Evolutionary conservation across 2,113 vertebrate species (phyloP).

Genomic region (Ameiurus melas): DNA sequence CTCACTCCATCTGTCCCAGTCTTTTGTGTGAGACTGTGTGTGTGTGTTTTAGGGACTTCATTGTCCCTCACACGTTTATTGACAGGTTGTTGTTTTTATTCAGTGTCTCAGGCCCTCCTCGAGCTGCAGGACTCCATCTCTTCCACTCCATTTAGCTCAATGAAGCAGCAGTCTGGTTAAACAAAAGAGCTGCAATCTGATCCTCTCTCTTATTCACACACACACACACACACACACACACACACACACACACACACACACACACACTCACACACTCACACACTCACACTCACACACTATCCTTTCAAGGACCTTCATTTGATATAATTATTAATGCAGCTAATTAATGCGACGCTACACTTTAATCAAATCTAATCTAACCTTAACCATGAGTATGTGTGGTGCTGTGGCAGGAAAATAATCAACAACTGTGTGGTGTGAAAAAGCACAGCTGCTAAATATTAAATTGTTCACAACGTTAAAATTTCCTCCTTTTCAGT

Average conservation of each 20-base stretch:
- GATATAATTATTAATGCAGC: conserved; percentile 1
- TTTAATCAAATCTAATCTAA: not conserved
- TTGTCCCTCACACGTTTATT: conserved; percentile 81
- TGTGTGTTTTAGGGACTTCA: conserved; percentile 77
- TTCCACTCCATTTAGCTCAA: conserved; percentile 94
- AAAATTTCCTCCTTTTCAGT: not conserved
- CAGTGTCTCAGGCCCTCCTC: conserved; percentile 75
- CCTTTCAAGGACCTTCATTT: not conserved
- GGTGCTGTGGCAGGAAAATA: not conserved
- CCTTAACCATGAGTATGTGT: not conserved
- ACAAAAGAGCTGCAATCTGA: conserved; percentile 79
- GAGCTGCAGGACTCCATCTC: conserved; percentile 75
- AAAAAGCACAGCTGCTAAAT: not conserved
- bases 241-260: conserved; percentile 11
- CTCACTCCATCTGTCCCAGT: conserved; percentile 82
- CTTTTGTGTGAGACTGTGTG: conserved; percentile 69
- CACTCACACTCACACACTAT: conserved; percentile 1
- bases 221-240: conserved; percentile 14
- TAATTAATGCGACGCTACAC: not conserved
- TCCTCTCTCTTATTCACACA: conserved; percentile 58
- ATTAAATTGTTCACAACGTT: not conserved
- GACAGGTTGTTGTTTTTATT: conserved; percentile 71
- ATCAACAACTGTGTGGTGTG: not conserved
- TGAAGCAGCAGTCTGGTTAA: conserved; percentile 79
- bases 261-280: no score